Percentiles rank a stretch among this genome's conserved stretches.
These are phyloP conservation scores for Villa cingulata DNA, from an alignment of 2,888 invertebrate genomes.

Conservation along the genomic window DNA sequence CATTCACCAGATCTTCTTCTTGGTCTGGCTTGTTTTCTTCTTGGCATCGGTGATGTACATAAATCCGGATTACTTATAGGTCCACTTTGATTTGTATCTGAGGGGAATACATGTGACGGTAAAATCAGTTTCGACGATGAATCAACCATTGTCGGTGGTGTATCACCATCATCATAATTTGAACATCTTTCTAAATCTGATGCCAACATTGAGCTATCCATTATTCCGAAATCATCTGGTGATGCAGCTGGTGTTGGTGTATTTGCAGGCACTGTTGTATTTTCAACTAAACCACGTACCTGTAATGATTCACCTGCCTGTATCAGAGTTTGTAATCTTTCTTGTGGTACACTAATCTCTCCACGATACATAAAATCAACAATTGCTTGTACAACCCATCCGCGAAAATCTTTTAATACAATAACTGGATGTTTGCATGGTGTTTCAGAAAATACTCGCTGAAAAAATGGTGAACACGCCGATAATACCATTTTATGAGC, in stretches of 20 bases:
- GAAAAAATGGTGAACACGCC: constrained; percentile 79
- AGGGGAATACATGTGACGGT: constrained; percentile 31
- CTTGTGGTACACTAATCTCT: constrained; percentile 77
- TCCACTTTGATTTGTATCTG: constrained; percentile 14
- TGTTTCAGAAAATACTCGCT: constrained; percentile 76
- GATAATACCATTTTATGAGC: constrained; percentile 87
- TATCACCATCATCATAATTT: constrained; percentile 37
- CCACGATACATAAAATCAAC: constrained; percentile 91
- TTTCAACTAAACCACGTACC: constrained; percentile 63
- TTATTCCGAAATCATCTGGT: constrained; percentile 29
- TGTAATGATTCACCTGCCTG: constrained; percentile 80
- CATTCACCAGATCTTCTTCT: constrained; percentile 68
- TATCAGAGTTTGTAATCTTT: constrained; percentile 68
- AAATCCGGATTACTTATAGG: constrained; percentile 34
- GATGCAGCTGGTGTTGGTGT: constrained; percentile 35
- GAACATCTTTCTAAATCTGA: constrained; percentile 30
- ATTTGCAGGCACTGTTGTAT: constrained; percentile 40
- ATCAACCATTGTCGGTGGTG: constrained; percentile 35
- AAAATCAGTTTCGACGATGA: constrained; percentile 28
- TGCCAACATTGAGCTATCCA: constrained; percentile 27
- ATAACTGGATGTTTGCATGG: constrained; percentile 90
- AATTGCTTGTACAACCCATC: constrained; percentile 78
- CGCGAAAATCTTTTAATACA: constrained; percentile 77
- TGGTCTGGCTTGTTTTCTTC: constrained; percentile 75
- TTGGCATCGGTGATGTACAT: constrained; percentile 66